These are phyloP conservation scores for Calyptomena viridis DNA, from an alignment of 2,113 vertebrate species.

Conservation along the genomic window DNA sequence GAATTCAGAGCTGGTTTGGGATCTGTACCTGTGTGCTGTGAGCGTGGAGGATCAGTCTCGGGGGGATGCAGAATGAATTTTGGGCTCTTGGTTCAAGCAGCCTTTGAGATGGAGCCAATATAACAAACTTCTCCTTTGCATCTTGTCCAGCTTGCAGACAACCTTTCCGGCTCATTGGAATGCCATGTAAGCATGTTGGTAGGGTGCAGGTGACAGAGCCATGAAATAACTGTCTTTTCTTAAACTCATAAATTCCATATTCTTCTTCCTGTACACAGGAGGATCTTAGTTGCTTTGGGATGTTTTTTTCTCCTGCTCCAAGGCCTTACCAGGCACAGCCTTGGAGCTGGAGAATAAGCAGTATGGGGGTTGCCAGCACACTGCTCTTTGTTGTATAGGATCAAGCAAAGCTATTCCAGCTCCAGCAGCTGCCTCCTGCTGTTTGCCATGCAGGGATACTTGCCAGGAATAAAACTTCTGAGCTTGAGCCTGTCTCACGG, in stretches of 20 bases:
- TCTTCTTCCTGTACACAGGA: neutral
- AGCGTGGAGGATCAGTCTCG: fast-evolving
- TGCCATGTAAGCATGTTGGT: neutral
- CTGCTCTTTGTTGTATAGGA: neutral
- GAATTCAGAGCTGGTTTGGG: neutral
- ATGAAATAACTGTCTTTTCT: neutral
- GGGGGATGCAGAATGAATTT: neutral
- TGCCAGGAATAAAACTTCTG: neutral
- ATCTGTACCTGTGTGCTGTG: neutral
- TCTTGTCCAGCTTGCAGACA: neutral
- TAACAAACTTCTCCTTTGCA: neutral
- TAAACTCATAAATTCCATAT: neutral
- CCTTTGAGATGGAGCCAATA: neutral
- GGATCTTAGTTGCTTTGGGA: neutral
- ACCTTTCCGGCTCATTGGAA: neutral
- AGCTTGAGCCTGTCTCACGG: neutral
- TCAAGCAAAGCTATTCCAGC: neutral
- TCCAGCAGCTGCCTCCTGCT: neutral
- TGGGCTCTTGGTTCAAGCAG: neutral
- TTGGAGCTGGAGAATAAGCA: neutral
- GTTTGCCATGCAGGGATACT: neutral
- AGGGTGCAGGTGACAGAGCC: neutral
- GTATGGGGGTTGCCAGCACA: neutral
- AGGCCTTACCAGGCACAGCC: neutral
- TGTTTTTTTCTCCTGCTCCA: neutral